Percentiles rank a stretch among this genome's conserved stretches.
Conservation (phyloP, 2,888 invertebrate species). For the Chouioia cunea region DNA sequence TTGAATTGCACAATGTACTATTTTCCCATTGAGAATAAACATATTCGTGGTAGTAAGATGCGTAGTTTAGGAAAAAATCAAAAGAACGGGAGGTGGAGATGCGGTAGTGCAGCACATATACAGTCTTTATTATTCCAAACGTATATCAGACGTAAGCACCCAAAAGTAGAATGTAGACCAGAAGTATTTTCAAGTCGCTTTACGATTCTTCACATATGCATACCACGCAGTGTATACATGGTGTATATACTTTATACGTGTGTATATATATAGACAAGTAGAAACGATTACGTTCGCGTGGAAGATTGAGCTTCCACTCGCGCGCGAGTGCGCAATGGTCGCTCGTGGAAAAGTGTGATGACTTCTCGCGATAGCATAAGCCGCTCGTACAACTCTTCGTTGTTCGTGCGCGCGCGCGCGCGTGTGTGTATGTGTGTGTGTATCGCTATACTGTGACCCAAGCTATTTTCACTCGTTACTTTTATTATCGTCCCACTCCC, state of each 20-base stretch:
- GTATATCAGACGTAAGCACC: background rate
- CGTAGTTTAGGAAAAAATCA: background rate
- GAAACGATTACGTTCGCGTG: background rate
- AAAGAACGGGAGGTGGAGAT: background rate
- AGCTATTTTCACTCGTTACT: slow-evolving; percentile 22
- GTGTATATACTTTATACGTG: background rate
- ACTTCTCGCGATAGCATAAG: slow-evolving; percentile 6
- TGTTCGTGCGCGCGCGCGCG: no score
- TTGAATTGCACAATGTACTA: no score
- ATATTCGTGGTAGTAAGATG: no score
- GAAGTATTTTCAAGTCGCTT: slow-evolving; percentile 39
- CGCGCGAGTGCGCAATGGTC: slow-evolving; percentile 1
- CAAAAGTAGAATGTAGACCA: slow-evolving; percentile 38
- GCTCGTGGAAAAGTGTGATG: background rate
- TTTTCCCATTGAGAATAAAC: no score
- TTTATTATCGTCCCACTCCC: slow-evolving; percentile 11
- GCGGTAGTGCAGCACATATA: background rate
- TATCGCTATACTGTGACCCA: background rate
- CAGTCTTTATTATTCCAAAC: background rate
- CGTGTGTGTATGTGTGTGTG: no score
- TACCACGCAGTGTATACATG: background rate
- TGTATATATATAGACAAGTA: background rate
- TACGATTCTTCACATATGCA: slow-evolving; percentile 11
- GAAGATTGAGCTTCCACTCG: background rate
- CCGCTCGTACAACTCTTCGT: slow-evolving; percentile 15